These are phyloP conservation scores for Conus canariensis DNA, from an alignment of 2,888 invertebrate species.

Conservation along the genomic window DNA sequence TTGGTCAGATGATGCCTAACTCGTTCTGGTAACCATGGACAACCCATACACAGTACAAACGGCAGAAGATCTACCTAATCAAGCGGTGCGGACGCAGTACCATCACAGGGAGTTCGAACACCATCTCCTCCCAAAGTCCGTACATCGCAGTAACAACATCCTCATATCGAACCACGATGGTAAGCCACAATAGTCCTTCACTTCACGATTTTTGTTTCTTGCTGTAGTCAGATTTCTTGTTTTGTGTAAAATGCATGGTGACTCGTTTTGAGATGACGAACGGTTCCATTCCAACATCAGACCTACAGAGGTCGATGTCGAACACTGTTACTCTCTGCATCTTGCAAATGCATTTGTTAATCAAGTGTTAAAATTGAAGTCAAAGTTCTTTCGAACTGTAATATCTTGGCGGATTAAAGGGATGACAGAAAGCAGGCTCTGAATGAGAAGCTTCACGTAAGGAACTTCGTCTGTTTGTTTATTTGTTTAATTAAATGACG, in stretches of 20 bases:
- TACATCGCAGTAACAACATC: not conserved
- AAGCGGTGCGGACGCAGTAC: not conserved
- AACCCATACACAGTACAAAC: not conserved
- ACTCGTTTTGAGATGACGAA: not conserved
- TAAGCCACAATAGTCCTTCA: not conserved
- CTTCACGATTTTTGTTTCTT: no score
- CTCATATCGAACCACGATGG: not conserved
- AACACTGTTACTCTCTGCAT: not conserved
- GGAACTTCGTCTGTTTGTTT: no score
- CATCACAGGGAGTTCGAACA: constrained; percentile 11
- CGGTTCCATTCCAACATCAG: not conserved
- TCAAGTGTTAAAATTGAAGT: not conserved
- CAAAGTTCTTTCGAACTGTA: no score
- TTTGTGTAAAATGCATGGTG: not conserved
- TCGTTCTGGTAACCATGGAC: not conserved
- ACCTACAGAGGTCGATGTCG: not conserved
- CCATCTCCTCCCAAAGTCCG: constrained; percentile 17
- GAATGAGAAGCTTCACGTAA: no score
- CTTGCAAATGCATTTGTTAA: not conserved
- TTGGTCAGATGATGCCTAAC: not conserved
- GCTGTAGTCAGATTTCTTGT: not conserved
- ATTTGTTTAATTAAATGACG: no score
- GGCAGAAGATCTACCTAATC: not conserved
- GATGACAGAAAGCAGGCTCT: no score
- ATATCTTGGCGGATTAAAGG: no score